Conservation (phyloP, 2,797 vertebrate species). For the Steatocranus sp. region DNA sequence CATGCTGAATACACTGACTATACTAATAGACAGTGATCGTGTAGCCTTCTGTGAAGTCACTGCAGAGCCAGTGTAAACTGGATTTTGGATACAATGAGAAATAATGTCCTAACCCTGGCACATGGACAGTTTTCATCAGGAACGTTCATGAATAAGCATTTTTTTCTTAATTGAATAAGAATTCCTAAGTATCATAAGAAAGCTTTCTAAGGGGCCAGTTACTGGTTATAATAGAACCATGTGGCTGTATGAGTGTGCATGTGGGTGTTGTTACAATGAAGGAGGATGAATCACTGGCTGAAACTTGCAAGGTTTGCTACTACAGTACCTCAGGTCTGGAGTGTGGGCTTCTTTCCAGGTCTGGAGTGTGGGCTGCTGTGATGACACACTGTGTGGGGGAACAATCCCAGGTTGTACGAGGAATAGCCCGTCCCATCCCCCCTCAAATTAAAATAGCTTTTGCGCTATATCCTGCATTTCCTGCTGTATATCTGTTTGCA, state of each 20-base stretch:
- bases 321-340: conserved; percentile 31
- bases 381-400: conserved; percentile 41
- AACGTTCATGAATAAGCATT: not conserved
- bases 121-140: not conserved
- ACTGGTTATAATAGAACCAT: conserved; percentile 2
- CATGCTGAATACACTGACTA: not conserved
- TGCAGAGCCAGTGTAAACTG: not conserved
- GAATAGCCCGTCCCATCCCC: not conserved
- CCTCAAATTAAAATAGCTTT: not conserved
- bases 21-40: not conserved
- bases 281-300: conserved; percentile 46
- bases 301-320: conserved; percentile 41
- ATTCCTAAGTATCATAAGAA: not conserved
- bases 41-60: not conserved
- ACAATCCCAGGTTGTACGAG: not conserved
- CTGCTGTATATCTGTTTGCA: not conserved
- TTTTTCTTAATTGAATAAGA: not conserved
- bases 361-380: conserved; percentile 31
- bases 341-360: conserved; percentile 41
- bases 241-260: not conserved
- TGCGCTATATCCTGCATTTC: not conserved
- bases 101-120: not conserved
- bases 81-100: not conserved
- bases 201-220: not conserved
- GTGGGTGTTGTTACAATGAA: conserved; percentile 42